Base-by-base conservation (phyloP, 64 coral and sea anemone genomes). In the Montipora efflorescens region DNA sequence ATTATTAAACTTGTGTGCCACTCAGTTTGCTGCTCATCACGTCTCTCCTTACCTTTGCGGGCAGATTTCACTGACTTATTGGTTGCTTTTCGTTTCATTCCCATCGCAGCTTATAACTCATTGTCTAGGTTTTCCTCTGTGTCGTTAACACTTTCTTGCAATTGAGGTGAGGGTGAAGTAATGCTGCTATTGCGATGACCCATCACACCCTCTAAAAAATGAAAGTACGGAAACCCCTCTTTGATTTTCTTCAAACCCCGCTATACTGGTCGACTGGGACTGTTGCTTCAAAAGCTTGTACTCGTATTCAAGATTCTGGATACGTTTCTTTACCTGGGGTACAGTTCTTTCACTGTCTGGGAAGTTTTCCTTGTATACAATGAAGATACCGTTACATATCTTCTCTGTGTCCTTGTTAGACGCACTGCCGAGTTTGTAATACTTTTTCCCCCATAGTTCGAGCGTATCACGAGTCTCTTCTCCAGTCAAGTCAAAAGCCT, bases 171-270 rank as follows among this genome's bases (percentile, higher is more conserved):
- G 25, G 25, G 25, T 28, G 0, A 28, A 28, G 25, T 28, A 28
- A 1, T 28, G 25, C 25, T 43, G 25, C 25, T 28, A 28, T 28
- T 28, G 25, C 25, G 25, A 28, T 28, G 25, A 28, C 25, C 25
- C 25, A 93, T 93, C 44, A 93, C 79, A 10, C 87, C 74, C 61
- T 92, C 55, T 0, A 86, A 84, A 47, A 82, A 48, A 66, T 92
- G 80, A 66, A 84, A 92, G 59, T 92, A 92, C 50, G 81, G 83
- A 62, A 93, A 66, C 25, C 25, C 25, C 25, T 28, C 25, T 28
- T 28, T 28, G 25, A 28, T 28, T 28, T 28, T 28, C 25, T 28
- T 28, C 22, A 28, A 28, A 28, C 25, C 25, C 25, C 25, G 25
- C 25, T 28, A 28, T 28, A 28, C 25, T 79, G 18, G 79, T 91